Evolutionary conservation across 2,888 invertebrate genomes (phyloP).

Genomic region (Rhopalosiphum nymphaeae): DNA sequence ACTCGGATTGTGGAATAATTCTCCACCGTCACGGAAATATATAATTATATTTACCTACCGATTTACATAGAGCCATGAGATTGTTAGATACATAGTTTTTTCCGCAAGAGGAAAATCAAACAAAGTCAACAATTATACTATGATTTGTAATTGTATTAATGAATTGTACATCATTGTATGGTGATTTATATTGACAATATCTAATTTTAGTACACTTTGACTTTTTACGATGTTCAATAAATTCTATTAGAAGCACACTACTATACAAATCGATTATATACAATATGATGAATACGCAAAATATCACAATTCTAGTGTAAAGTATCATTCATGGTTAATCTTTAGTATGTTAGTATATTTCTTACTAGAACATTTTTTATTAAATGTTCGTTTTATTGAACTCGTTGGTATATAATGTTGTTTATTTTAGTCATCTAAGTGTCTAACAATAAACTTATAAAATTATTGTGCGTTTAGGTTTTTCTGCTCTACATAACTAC

Average conservation of each 20-base stretch:
- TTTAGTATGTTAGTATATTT: neutral
- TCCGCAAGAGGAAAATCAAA: neutral
- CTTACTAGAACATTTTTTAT: neutral
- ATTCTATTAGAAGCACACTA: neutral
- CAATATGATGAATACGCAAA: neutral
- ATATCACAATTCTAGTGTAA: neutral
- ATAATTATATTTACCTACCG: conserved; percentile 25
- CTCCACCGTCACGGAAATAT: conserved; percentile 41
- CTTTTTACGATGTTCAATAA: neutral
- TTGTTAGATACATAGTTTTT: conserved; percentile 38
- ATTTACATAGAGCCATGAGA: conserved; percentile 57
- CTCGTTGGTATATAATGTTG: neutral
- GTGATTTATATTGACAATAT: neutral
- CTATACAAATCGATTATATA: neutral
- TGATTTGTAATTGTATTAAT: neutral
- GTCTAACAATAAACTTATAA: conserved; percentile 3
- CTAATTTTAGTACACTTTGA: neutral
- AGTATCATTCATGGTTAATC: neutral
- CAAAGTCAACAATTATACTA: neutral
- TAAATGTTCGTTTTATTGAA: neutral
- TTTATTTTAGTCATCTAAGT: neutral
- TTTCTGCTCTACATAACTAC: conserved; percentile 59
- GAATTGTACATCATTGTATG: neutral
- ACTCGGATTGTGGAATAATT: neutral
- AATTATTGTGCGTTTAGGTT: conserved; percentile 45